phyloP scores from a whole-genome alignment of 1,140 invertebrate genomes.

The Linepithema humile region DNA sequence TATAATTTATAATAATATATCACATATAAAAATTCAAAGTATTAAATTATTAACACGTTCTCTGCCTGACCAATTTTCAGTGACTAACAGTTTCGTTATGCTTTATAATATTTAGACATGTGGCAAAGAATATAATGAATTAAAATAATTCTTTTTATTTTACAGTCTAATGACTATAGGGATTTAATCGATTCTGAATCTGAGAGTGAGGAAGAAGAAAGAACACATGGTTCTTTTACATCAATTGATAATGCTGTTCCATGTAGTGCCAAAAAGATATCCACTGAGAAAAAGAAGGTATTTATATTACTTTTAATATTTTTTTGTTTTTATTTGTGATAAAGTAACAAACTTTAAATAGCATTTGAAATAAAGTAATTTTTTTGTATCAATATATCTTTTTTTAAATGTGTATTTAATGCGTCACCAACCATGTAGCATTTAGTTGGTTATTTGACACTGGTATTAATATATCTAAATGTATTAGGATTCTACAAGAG shows the following conservation, averaged over 20 bases:
- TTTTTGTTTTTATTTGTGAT: not conserved
- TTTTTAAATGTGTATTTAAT: too few species aligned
- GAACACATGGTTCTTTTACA: not conserved
- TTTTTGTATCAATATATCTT: not conserved
- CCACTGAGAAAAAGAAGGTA: slow-evolving; percentile 41
- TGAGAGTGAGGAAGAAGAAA: slow-evolving; percentile 40
- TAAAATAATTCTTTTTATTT: not conserved
- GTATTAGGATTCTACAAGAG: slow-evolving; percentile 71
- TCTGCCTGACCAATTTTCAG: too few species aligned
- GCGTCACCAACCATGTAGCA: too few species aligned
- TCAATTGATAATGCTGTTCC: not conserved
- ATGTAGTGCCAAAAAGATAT: slow-evolving; percentile 32
- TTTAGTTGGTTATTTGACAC: slow-evolving; percentile 19
- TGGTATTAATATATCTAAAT: slow-evolving; percentile 7
- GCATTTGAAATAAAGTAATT: not conserved
- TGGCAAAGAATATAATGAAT: not conserved
- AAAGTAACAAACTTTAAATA: not conserved
- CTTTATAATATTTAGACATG: not conserved
- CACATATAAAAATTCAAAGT: too few species aligned
- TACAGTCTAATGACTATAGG: slow-evolving; percentile 19
- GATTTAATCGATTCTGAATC: slow-evolving; percentile 63
- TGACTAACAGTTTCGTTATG: not conserved
- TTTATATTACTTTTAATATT: slow-evolving; percentile 15
- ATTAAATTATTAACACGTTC: too few species aligned
- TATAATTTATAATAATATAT: too few species aligned